Conservation (phyloP, 2,113 vertebrate species). For the Rhabdornis inornatus region DNA sequence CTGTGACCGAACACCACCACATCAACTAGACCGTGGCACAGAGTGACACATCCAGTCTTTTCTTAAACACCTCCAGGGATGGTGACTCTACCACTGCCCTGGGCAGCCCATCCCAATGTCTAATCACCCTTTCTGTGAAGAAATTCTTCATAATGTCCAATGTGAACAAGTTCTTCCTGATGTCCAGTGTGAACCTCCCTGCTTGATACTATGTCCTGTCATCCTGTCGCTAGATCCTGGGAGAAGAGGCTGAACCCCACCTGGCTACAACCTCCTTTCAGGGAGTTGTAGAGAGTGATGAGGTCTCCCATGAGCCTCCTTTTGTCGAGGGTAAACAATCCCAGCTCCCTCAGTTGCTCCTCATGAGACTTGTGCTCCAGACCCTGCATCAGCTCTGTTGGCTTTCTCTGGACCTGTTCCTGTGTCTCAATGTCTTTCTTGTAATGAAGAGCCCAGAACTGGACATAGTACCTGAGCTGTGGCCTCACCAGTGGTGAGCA, state of each 20-base stretch:
- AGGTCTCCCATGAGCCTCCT: background rate
- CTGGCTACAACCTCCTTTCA: background rate
- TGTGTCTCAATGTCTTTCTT: background rate
- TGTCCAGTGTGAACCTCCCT: background rate
- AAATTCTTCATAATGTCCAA: background rate
- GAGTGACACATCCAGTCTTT: background rate
- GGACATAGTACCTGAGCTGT: background rate
- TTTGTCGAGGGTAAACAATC: background rate
- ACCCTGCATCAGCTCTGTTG: background rate
- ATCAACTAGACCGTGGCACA: background rate
- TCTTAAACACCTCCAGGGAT: background rate
- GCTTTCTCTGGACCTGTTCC: background rate
- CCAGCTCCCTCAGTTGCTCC: background rate
- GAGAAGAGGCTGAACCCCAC: background rate
- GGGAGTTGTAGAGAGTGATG: background rate
- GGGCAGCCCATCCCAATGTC: background rate
- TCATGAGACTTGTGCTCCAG: background rate
- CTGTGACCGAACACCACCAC: fast-evolving
- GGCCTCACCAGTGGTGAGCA: background rate
- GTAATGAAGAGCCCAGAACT: background rate
- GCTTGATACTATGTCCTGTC: background rate
- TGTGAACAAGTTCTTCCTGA: background rate
- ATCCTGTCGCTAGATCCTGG: background rate
- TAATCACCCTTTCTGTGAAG: background rate
- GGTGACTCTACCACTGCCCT: background rate